phyloP scores from a whole-genome alignment of 2,113 vertebrate species.

The Entosphenus tridentatus region DNA sequence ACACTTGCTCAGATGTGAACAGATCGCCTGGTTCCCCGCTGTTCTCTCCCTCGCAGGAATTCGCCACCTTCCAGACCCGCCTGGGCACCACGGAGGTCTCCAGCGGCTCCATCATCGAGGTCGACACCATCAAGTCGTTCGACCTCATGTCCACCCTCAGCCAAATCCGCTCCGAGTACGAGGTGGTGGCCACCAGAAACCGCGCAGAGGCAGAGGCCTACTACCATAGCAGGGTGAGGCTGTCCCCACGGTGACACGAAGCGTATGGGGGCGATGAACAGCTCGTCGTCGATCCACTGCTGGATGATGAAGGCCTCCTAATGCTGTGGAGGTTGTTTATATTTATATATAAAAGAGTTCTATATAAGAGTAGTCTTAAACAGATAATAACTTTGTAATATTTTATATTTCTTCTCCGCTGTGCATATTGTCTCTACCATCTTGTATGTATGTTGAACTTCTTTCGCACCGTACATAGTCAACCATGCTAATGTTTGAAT shows the following conservation, averaged over 20 bases:
- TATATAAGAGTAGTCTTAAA: background rate
- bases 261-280: too few relatives aligned
- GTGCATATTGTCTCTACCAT: too few relatives aligned
- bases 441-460: too few relatives aligned
- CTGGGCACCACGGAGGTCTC: constrained; percentile 16
- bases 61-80: constrained; percentile 17
- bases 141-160: constrained; percentile 20
- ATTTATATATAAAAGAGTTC: too few relatives aligned
- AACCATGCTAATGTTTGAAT: too few relatives aligned
- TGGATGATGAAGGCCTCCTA: background rate
- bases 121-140: constrained; percentile 21
- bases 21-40: background rate
- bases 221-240: constrained; percentile 19
- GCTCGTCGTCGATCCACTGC: background rate
- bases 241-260: too few relatives aligned
- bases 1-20: background rate
- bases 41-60: constrained; percentile 14
- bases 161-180: constrained; percentile 18
- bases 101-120: constrained; percentile 22
- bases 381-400: background rate
- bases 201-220: constrained; percentile 22
- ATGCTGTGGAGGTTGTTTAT: too few relatives aligned
- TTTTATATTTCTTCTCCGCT: background rate
- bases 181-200: constrained; percentile 19
- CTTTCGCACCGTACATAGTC: too few relatives aligned